Evolutionary conservation across 1,140 invertebrate species (phyloP).

Genomic region (Brachystomella parvula): DNA sequence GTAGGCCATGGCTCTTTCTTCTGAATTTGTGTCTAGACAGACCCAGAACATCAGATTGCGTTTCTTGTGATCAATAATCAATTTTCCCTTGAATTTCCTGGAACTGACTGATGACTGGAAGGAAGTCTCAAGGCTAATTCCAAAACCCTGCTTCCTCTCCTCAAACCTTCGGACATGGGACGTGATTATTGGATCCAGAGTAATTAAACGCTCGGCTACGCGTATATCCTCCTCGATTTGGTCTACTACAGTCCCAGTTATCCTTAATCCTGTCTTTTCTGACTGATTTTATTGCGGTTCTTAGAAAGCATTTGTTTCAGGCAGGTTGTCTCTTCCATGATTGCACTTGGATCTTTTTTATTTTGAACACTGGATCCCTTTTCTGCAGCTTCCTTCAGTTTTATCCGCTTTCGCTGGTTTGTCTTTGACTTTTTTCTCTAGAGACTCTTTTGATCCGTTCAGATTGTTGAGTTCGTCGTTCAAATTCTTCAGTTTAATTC

Average conservation of each 20-base stretch:
- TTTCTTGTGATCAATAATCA: slow-evolving; percentile 54
- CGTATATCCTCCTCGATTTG: slow-evolving; percentile 40
- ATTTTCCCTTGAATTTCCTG: slow-evolving; percentile 49
- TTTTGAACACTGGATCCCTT: not conserved
- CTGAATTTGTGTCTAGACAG: slow-evolving; percentile 42
- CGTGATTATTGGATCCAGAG: not conserved
- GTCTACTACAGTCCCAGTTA: not conserved
- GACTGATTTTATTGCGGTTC: slow-evolving; percentile 1
- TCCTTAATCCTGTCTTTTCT: not conserved
- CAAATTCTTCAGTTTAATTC: not conserved
- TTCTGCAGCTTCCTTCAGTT: not conserved
- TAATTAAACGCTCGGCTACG: slow-evolving; percentile 38
- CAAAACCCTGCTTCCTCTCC: slow-evolving; percentile 40
- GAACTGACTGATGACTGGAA: slow-evolving; percentile 38
- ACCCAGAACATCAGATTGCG: slow-evolving; percentile 45
- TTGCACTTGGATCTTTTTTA: slow-evolving; percentile 24
- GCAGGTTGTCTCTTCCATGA: slow-evolving; percentile 35
- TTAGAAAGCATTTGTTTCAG: slow-evolving; percentile 26
- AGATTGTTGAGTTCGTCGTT: not conserved
- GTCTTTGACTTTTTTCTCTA: not conserved
- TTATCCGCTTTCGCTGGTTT: not conserved
- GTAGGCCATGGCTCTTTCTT: slow-evolving; percentile 42
- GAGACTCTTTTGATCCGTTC: not conserved
- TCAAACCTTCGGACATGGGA: slow-evolving; percentile 33
- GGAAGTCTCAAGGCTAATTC: slow-evolving; percentile 32